phyloP scores from a whole-genome alignment of 2,888 invertebrate genomes.

The Spicauda simplicius region DNA sequence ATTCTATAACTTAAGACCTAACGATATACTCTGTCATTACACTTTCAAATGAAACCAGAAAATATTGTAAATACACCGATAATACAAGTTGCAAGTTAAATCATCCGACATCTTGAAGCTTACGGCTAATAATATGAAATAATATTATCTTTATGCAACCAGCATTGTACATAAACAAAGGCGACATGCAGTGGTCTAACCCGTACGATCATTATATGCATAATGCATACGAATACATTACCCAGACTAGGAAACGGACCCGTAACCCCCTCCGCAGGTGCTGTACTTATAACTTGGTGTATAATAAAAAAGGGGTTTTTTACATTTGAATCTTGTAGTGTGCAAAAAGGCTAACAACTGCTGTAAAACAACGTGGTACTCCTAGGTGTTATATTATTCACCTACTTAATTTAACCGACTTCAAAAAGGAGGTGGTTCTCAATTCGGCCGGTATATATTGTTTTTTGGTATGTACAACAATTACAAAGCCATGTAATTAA shows the following conservation, averaged over 20 bases:
- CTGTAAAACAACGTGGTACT: too few species aligned
- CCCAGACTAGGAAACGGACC: conserved; percentile 30
- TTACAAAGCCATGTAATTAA: too few species aligned
- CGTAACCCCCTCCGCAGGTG: conserved; percentile 12
- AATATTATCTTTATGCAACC: conserved; percentile 28
- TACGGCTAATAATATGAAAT: conserved; percentile 20
- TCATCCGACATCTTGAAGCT: not conserved
- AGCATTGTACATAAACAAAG: conserved; percentile 29
- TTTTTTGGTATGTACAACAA: too few species aligned
- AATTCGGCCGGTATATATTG: too few species aligned
- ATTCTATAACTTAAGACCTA: too few species aligned
- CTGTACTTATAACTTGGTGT: not conserved
- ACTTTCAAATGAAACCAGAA: not conserved
- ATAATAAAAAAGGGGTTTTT: too few species aligned
- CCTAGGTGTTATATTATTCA: too few species aligned
- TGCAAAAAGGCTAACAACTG: too few species aligned
- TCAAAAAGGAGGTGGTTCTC: too few species aligned
- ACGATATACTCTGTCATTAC: too few species aligned
- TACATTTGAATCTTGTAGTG: too few species aligned
- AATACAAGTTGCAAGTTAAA: not conserved
- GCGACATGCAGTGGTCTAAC: conserved; percentile 34
- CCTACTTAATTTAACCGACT: too few species aligned
- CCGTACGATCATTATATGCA: conserved; percentile 35
- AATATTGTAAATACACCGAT: not conserved
- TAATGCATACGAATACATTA: conserved; percentile 36